Conservation (phyloP, 35 echinoderm and acorn worm species). For the Eucidaris tribuloides region DNA sequence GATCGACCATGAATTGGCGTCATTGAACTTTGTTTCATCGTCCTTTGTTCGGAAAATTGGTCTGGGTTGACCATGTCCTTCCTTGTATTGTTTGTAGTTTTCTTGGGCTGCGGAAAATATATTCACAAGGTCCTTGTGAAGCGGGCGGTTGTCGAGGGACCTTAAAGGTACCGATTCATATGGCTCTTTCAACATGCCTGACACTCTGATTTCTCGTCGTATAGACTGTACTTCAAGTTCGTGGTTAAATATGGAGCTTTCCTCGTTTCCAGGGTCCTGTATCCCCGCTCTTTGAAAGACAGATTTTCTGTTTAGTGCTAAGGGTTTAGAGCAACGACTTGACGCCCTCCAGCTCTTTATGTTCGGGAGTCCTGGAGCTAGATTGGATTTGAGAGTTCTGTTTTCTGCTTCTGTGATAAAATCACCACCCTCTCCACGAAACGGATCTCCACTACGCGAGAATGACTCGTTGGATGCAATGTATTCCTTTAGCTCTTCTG, state of each 20-base stretch:
- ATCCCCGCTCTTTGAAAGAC: constrained; percentile 6
- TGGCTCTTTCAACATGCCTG: no score
- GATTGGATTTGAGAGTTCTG: background rate
- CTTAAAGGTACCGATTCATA: no score
- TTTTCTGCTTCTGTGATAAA: constrained; percentile 33
- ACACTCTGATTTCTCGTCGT: no score
- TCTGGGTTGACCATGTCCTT: no score
- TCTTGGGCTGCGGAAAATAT: no score
- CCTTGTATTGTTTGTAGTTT: no score
- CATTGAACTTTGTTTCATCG: no score
- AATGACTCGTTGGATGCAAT: background rate
- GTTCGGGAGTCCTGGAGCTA: constrained; percentile 10
- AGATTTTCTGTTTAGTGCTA: constrained; percentile 6
- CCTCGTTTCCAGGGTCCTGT: background rate
- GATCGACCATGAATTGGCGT: no score
- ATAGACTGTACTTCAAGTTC: constrained; percentile 17
- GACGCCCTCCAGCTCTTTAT: background rate
- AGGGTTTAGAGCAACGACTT: background rate
- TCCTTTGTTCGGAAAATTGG: no score
- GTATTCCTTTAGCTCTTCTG: background rate
- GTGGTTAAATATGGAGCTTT: constrained; percentile 12
- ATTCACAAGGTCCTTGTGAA: no score
- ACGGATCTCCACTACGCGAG: background rate
- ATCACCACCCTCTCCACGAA: background rate
- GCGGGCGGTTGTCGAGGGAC: no score